Percentiles rank a stretch among this genome's conserved stretches.
These are phyloP conservation scores for Bucorvus abyssinicus DNA, from an alignment of 2,797 vertebrate species.

Conservation along the genomic window DNA sequence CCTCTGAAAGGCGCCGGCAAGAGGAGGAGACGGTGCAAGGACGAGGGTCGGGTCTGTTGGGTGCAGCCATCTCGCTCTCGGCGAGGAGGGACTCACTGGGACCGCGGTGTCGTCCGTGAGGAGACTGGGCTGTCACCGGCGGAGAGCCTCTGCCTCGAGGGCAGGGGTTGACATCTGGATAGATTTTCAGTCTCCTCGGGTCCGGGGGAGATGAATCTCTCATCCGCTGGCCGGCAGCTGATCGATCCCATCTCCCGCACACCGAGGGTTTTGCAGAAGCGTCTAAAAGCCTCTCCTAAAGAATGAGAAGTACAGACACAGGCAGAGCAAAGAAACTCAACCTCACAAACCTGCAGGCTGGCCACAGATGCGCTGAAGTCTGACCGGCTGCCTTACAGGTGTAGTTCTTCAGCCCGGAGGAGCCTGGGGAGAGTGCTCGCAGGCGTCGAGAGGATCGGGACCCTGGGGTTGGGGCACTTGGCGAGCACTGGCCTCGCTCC, in stretches of 20 bases:
- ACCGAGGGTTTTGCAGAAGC: background rate
- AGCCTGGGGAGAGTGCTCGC: background rate
- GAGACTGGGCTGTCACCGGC: rapidly evolving
- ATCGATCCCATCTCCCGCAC: background rate
- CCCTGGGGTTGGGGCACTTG: background rate
- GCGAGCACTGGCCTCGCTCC: background rate
- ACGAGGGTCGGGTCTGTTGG: rapidly evolving
- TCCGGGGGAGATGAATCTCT: slow-evolving; percentile 18
- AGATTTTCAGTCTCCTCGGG: slow-evolving; percentile 30
- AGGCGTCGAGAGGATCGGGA: rapidly evolving
- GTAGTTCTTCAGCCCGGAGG: background rate
- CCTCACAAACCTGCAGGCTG: background rate
- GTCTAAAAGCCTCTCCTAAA: background rate
- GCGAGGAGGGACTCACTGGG: background rate
- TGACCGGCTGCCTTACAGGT: background rate
- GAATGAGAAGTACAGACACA: background rate
- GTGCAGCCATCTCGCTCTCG: background rate
- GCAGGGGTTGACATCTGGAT: background rate
- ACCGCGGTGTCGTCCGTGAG: rapidly evolving
- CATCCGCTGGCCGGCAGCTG: background rate
- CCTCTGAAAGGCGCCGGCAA: background rate
- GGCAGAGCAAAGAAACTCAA: background rate
- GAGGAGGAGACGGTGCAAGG: background rate
- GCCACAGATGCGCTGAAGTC: background rate
- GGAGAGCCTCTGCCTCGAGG: background rate